Base-by-base conservation (phyloP, 2,113 vertebrate species). In the Corvus hawaiiensis region DNA sequence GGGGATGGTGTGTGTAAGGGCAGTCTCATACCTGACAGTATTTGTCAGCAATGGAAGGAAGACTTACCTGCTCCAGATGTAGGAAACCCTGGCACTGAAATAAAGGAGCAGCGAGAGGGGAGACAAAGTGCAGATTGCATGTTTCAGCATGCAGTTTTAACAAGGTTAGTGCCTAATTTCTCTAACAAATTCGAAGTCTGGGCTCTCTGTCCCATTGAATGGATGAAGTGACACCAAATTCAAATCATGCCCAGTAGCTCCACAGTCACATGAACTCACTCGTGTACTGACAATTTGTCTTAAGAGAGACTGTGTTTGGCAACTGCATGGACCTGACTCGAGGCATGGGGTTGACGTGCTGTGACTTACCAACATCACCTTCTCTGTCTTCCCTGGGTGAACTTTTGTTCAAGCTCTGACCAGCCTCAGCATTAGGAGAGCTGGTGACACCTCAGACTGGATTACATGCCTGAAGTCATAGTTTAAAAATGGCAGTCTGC, bases 171-270 rank as follows among this genome's bases (percentile, higher is more conserved):
- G 62, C 52, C 64, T 96, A 55, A 90, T 95, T 96, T 93, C 77
- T 94, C 73, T 81, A 90, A 78, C 86, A 94, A 95, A 95, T 95
- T 81, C 91, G 61, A 84, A 84, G 86, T 94, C 73, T 87, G 76
- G 27, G 22, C n/a, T 87, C 27, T 84, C 86, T 44, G 52, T 94
- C 35, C 89, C 44, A 56, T 12, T 89, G 84, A 73, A 44, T 52
- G 56, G 61, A 32, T 87, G 73, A 87, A 84, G 84, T 78, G 67
- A 59, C 61, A 84, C 68, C 68, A 59, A 78, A 94, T 90, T 95
- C 64, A 93, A 93, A 94, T 96, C 46, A 85, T 66, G 67, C 87
- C 62, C 62, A 21, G 49, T 89, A 85, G 81, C 80, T 91, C 41
- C 2, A 3, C 23, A 71, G 79, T n/a, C 86, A 91, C 32, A 71